phyloP scores from a whole-genome alignment of 1,140 invertebrate species.

The Anadara kagoshimensis region DNA sequence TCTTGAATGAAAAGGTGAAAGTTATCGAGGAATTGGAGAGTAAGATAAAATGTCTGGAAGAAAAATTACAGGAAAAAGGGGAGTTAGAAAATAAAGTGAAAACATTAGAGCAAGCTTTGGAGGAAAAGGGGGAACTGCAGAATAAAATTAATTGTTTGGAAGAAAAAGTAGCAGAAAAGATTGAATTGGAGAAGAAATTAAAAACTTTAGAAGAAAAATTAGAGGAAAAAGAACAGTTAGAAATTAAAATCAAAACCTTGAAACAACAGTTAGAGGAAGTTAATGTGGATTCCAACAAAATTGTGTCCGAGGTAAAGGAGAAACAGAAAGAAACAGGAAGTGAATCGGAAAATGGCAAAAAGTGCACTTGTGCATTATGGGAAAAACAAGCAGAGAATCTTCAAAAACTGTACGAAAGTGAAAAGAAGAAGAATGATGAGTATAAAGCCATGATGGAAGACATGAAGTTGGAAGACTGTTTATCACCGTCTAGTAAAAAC shows the following conservation, averaged over 20 bases:
- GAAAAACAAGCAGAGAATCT: too few relatives aligned
- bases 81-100: slow-evolving; percentile 12
- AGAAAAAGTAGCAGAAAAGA: slow-evolving; percentile 11
- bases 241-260: slow-evolving; percentile 16
- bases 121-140: slow-evolving; percentile 15
- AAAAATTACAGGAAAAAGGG: not conserved
- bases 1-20: too few relatives aligned
- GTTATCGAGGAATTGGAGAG: not conserved
- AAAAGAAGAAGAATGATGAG: slow-evolving; percentile 3
- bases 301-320: too few relatives aligned
- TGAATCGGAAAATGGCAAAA: too few relatives aligned
- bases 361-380: too few relatives aligned
- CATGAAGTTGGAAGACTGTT: slow-evolving; percentile 14
- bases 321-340: too few relatives aligned
- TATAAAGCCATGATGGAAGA: slow-evolving; percentile 8
- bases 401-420: not conserved
- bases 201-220: slow-evolving; percentile 12
- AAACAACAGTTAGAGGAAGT: slow-evolving; percentile 18
- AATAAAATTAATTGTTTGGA: not conserved
- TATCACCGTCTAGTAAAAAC: slow-evolving; percentile 12
- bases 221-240: slow-evolving; percentile 20
- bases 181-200: slow-evolving; percentile 22
- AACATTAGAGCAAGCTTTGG: not conserved
- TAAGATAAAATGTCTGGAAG: not conserved
- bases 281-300: slow-evolving; percentile 22